phyloP scores from a whole-genome alignment of 2,797 vertebrate genomes.

The Oophaga sylvatica region DNA sequence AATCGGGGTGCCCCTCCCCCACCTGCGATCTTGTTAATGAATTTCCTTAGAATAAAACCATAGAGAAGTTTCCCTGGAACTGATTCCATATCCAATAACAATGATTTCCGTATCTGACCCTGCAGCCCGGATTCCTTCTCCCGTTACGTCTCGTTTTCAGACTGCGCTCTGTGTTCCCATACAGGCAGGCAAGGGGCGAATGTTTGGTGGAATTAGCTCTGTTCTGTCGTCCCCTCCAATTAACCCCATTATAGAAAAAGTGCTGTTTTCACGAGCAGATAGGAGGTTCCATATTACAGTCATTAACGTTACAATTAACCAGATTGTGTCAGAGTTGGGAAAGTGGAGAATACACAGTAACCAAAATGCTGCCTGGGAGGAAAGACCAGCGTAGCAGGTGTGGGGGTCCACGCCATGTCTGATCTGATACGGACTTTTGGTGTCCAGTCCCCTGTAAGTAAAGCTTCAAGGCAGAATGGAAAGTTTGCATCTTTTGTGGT shows the following conservation, averaged over 20 bases:
- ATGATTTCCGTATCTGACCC: no score
- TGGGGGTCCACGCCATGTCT: no score
- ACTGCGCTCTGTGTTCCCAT: neutral
- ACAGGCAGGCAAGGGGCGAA: neutral
- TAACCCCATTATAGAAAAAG: constrained; percentile 7
- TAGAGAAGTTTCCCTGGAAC: no score
- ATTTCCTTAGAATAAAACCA: no score
- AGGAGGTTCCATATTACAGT: constrained; percentile 13
- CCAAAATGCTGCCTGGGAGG: neutral
- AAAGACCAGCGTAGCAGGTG: no score
- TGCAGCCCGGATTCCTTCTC: no score
- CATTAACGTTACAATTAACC: neutral
- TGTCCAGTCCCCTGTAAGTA: no score
- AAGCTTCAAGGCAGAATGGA: no score
- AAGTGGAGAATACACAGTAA: neutral
- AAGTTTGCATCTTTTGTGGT: no score
- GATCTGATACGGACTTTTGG: no score
- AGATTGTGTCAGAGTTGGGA: neutral
- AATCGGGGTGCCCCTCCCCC: neutral
- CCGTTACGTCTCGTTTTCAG: neutral
- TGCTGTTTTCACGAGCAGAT: neutral
- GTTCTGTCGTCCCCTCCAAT: neutral
- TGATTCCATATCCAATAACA: no score
- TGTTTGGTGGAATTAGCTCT: neutral
- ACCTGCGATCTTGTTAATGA: neutral